Evolutionary conservation across 2,797 vertebrate species (phyloP), one percentile per base, ranked within the genome.

Genomic region (Craterocephalus amniculus): DNA sequence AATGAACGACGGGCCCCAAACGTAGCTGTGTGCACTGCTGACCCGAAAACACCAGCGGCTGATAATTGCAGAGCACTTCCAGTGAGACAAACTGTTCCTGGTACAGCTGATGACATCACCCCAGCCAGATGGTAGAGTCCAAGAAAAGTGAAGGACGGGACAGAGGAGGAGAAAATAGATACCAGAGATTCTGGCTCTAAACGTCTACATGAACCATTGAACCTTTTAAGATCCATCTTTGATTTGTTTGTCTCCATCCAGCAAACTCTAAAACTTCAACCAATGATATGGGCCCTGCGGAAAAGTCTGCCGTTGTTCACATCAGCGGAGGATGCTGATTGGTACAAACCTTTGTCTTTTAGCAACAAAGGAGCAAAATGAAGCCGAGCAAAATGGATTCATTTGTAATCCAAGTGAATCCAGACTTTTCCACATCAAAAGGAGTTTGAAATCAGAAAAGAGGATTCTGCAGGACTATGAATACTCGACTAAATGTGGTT

Each of bases 1-100:
- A 61, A n/a, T 52, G 74, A 54, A 29, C 13, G 24, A 63, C 45
- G 27, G 66, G 45, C 58, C 43, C n/a, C 34, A 34, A 60, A 73
- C 18, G 78, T 34, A 56, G 65, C 48, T 64, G 74, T 32, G 32
- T 57, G 59, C 60, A 70, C 70, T 38, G 74, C 68, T 72, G 81
- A 86, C 74, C 73, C 77, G 63, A 89, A 84, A 82, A 83, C 78
- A 80, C 79, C 84, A 87, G 72, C 79, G 79, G 76, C 56, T 69
- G 83, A 88, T 88, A 85, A 90, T 79, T 86, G 73, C 63, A 66
- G 80, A 38, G 54, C 52, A 63, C 29, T 63, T 85, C 27, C 72
- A 83, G 59, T 62, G 77, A 86, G 86, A 85, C 70, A 71, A 80
- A 67, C 73, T 55, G 84, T 76, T 89, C 78, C 81, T 80, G 83